Percentiles rank a stretch among this genome's conserved stretches.
phyloP scores from a whole-genome alignment of 2,797 vertebrate genomes.

The Sarcoramphus papa region DNA sequence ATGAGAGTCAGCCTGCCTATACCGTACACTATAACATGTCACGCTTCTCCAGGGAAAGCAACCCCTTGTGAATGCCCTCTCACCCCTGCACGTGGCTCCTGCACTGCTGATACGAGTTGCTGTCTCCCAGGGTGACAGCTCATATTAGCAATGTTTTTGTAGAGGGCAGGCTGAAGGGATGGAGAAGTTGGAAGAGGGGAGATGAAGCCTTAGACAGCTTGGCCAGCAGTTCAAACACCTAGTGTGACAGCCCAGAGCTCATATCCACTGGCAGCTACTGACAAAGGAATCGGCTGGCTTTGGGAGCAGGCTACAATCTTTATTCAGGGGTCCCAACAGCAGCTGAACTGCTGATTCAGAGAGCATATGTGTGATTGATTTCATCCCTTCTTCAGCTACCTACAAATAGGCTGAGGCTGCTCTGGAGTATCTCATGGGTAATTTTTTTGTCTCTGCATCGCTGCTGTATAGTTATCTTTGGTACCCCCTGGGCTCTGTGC shows the following conservation, averaged over 20 bases:
- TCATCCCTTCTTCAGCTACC: neutral
- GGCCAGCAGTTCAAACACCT: neutral
- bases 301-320: neutral
- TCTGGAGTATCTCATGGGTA: neutral
- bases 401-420: neutral
- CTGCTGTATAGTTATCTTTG: neutral
- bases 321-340: neutral
- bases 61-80: neutral
- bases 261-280: neutral
- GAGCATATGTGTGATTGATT: neutral
- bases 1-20: neutral
- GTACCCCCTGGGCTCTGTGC: neutral
- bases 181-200: neutral
- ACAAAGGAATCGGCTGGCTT: neutral
- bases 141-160: neutral
- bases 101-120: neutral
- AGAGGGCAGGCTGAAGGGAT: neutral
- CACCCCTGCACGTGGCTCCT: neutral
- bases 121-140: neutral
- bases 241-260: neutral
- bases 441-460: neutral
- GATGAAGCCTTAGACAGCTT: neutral
- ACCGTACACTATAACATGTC: neutral
- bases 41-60: neutral
- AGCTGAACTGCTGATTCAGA: neutral